Conservation (phyloP, 2,113 vertebrate species). For the Jaculus jaculus region DNA sequence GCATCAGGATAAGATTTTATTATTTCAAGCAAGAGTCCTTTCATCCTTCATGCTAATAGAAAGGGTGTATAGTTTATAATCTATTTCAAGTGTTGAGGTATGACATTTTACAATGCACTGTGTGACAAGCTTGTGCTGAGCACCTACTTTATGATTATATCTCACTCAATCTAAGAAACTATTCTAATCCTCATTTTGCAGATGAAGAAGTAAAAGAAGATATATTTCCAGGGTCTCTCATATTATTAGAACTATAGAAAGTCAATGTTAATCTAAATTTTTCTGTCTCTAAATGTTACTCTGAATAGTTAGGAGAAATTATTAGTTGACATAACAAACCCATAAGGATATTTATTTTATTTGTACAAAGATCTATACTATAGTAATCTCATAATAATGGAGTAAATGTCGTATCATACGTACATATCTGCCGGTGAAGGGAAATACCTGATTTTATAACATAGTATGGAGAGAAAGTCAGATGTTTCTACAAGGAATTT, state of each 20-base stretch:
- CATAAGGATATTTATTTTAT: background rate
- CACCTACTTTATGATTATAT: background rate
- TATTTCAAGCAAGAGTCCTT: background rate
- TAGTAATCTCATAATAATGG: background rate
- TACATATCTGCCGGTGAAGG: background rate
- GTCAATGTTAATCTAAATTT: background rate
- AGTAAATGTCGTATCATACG: background rate
- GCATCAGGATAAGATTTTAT: background rate
- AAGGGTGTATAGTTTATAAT: background rate
- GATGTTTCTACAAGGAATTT: background rate
- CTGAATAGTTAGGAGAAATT: background rate
- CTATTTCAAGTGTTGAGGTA: background rate
- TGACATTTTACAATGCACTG: background rate
- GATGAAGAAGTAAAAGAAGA: background rate
- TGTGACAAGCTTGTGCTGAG: background rate
- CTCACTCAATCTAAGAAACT: background rate
- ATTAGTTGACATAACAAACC: background rate
- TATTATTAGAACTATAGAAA: background rate
- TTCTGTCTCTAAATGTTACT: background rate
- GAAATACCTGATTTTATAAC: slow-evolving; percentile 9
- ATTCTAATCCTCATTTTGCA: background rate
- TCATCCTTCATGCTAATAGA: background rate
- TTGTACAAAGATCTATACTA: background rate
- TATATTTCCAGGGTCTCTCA: background rate
- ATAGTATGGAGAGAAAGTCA: background rate